Percentiles rank a stretch among this genome's conserved stretches.
Conservation (phyloP, 2,113 vertebrate genomes). For the Tragelaphus strepsiceros region DNA sequence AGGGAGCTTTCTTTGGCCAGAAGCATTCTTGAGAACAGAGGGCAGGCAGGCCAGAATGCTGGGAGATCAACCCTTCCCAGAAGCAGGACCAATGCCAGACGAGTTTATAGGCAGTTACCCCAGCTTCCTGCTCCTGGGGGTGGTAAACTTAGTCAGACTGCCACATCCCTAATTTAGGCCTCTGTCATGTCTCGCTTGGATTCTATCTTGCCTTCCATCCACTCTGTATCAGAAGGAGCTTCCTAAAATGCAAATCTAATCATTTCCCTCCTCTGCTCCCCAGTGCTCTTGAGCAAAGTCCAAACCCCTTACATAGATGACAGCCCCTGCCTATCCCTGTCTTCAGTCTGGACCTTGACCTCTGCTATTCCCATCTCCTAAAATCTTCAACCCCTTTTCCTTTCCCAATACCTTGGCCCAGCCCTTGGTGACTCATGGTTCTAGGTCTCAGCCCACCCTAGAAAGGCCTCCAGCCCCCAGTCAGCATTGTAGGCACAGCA, state of each 20-base stretch:
- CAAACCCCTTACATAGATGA: neutral
- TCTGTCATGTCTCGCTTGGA: neutral
- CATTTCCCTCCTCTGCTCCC: neutral
- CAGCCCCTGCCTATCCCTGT: neutral
- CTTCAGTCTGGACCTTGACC: neutral
- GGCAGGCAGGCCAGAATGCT: neutral
- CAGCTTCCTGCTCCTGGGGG: neutral
- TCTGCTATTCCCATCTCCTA: neutral
- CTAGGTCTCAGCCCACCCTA: neutral
- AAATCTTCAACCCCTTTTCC: neutral
- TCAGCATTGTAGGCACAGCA: fast-evolving
- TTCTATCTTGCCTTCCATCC: neutral
- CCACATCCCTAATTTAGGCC: neutral
- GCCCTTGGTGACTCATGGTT: neutral
- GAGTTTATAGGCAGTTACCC: neutral
- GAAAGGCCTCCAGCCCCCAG: neutral
- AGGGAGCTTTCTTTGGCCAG: neutral
- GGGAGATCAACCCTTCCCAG: neutral
- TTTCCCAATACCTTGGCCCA: too few relatives aligned
- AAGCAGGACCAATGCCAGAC: neutral
- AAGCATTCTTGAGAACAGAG: neutral
- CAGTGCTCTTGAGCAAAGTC: neutral
- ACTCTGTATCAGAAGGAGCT: neutral
- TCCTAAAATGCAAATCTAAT: neutral
- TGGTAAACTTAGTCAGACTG: neutral